Evolutionary conservation across 64 coral and sea anemone genomes (phyloP), one percentile per base, ranked within the genome.

Genomic region (Pachyseris speciosa): DNA sequence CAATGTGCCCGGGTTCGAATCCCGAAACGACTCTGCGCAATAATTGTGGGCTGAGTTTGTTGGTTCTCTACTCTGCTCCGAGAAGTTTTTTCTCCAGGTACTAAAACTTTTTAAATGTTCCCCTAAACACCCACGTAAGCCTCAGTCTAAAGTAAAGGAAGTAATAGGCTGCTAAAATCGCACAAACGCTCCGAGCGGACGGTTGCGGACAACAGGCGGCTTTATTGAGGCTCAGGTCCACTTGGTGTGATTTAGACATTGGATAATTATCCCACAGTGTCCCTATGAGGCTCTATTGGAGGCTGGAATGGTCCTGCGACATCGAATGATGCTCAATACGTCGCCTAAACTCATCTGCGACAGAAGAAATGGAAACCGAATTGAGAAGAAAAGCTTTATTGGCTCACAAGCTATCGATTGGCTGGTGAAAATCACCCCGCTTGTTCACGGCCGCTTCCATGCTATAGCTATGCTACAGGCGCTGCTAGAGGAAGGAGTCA

Each of bases 361-460:
- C 26, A 70, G 86, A 24, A 79, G 70, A 13, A 28, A 68, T 83
- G 88, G 89, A 47, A 74, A 72, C 17, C 57, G 22, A 3, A 69
- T 15, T 15, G 88, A 79, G 69, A 49, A 73, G 20, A 60, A 58
- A 44, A 90, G 90, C 58, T 96, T 92, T 40, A 72, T 90, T 81
- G 95, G 95, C 36, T 93, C 86, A 1, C 86, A 96, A 50, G 86
- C 92, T 1, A 77, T 96, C 64, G 91, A 89, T 64, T 96, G 95
- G 95, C 41, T 96, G 79, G 49, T 77, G 2, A 80, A 86, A 40
- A 86, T 75, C 8, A 89, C 85, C 25, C 75, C 91, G 40, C 83
- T 93, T 11, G 95, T 96, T 70, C 86, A 96, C 79, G 93, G 91
- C 38, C 90, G 91, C 15, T 93, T 88, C 43, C 95, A 96, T 44